These are phyloP conservation scores for Lydus trimaculatus DNA, from an alignment of 2,888 invertebrate species.

Conservation along the genomic window DNA sequence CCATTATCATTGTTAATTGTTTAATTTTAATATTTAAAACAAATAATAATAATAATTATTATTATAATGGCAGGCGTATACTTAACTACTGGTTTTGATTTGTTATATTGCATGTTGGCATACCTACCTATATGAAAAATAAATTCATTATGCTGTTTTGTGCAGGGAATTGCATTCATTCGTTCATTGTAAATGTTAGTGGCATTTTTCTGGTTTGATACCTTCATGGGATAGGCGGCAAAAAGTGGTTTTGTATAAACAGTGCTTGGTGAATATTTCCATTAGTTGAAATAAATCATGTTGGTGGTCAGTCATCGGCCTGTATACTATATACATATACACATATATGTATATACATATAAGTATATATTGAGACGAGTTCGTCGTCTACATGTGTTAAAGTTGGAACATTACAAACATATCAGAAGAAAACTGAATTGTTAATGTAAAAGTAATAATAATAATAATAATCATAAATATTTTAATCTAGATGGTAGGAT, in stretches of 20 bases:
- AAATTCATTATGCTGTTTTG: constrained; percentile 31
- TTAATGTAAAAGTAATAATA: constrained; percentile 22
- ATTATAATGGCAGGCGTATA: background rate
- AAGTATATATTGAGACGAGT: constrained; percentile 14
- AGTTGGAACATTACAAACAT: constrained; percentile 13
- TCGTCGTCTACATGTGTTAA: constrained; percentile 25
- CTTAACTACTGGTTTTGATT: constrained; percentile 19
- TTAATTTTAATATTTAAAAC: background rate
- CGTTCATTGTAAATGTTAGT: constrained; percentile 25
- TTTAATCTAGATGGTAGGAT: too few species aligned
- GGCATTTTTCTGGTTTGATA: constrained; percentile 53
- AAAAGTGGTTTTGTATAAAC: constrained; percentile 51
- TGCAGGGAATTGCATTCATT: constrained; percentile 22
- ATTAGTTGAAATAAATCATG: constrained; percentile 60
- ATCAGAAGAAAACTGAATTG: constrained; percentile 9
- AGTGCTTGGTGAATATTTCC: constrained; percentile 58
- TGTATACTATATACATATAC: constrained; percentile 8
- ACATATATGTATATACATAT: constrained; percentile 8
- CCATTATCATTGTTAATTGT: background rate
- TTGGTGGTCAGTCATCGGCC: constrained; percentile 39
- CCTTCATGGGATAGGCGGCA: constrained; percentile 49
- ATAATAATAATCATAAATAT: constrained; percentile 21
- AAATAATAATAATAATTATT: constrained; percentile 21
- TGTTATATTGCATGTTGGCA: constrained; percentile 16
- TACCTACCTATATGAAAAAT: too few species aligned